Evolutionary conservation across 2,797 vertebrate genomes (phyloP).

Genomic region (Cryptoprocta ferox): DNA sequence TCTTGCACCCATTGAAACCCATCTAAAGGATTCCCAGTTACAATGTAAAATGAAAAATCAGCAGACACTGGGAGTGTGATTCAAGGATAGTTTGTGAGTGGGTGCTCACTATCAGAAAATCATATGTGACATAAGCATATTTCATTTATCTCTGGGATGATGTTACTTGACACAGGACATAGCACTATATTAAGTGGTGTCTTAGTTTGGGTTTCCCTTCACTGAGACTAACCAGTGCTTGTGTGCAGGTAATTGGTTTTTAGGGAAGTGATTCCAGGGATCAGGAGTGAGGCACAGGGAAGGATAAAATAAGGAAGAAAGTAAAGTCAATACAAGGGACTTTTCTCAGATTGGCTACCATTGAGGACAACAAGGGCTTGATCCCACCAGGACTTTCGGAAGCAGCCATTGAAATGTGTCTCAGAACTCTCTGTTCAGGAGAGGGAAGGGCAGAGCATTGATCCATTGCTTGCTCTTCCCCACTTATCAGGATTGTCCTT

Average conservation of each 20-base stretch:
- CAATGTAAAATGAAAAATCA: conserved; percentile 38
- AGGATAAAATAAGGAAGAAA: background rate
- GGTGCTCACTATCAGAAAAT: background rate
- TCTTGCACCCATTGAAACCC: conserved; percentile 46
- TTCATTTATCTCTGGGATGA: background rate
- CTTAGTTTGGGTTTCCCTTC: background rate
- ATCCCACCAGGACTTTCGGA: background rate
- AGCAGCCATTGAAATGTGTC: background rate
- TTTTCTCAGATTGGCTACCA: background rate
- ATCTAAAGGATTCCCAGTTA: conserved; percentile 42
- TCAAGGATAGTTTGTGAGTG: background rate
- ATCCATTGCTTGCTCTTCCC: background rate
- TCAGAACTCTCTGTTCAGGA: background rate
- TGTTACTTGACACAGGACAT: background rate
- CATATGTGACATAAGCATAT: background rate
- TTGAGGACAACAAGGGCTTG: background rate
- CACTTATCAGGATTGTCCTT: background rate
- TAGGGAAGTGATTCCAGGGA: background rate
- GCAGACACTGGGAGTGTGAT: background rate
- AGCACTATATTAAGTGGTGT: background rate
- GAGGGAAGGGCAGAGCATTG: background rate
- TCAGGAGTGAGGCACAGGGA: background rate
- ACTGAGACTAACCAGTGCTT: background rate
- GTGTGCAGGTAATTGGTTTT: background rate
- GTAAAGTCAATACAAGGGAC: background rate